Evolutionary conservation across 1,140 invertebrate genomes (phyloP).

Genomic region (Drosophila guanche): DNA sequence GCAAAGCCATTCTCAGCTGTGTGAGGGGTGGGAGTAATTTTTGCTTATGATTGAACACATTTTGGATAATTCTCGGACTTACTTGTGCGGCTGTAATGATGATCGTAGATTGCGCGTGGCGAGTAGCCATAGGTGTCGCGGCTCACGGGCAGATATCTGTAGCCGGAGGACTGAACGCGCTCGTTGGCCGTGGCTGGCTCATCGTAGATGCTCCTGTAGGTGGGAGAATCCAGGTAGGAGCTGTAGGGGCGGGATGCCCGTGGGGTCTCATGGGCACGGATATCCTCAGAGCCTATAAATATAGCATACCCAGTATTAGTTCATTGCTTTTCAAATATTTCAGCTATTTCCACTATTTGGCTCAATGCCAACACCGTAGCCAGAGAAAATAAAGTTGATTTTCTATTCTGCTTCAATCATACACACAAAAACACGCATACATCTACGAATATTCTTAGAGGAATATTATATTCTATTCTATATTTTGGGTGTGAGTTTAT

Average conservation of each 20-base stretch:
- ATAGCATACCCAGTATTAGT: slow-evolving; percentile 44
- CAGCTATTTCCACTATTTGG: slow-evolving; percentile 68
- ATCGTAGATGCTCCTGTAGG: slow-evolving; percentile 91
- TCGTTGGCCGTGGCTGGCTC: slow-evolving; percentile 90
- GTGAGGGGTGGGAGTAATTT: slow-evolving; percentile 21
- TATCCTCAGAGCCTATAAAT: slow-evolving; percentile 92
- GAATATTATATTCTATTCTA: slow-evolving; percentile 15
- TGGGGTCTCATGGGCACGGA: slow-evolving; percentile 90
- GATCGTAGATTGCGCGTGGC: slow-evolving; percentile 92
- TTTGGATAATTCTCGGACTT: slow-evolving; percentile 83
- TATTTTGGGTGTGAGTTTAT: slow-evolving; percentile 54
- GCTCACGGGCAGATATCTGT: slow-evolving; percentile 94
- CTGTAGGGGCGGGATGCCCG: slow-evolving; percentile 82
- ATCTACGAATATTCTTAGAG: too few species aligned
- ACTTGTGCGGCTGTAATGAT: slow-evolving; percentile 94
- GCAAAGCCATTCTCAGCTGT: slow-evolving; percentile 9
- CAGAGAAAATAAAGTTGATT: slow-evolving; percentile 58
- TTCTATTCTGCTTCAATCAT: slow-evolving; percentile 61
- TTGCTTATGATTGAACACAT: neutral
- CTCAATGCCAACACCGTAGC: slow-evolving; percentile 46
- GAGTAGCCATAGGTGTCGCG: slow-evolving; percentile 94
- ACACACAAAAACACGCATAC: slow-evolving; percentile 9
- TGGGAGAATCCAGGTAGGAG: slow-evolving; percentile 86
- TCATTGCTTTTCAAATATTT: slow-evolving; percentile 62
- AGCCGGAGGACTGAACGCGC: slow-evolving; percentile 92